phyloP scores from a whole-genome alignment of 2,113 vertebrate genomes.

The Bambusicola thoracicus region DNA sequence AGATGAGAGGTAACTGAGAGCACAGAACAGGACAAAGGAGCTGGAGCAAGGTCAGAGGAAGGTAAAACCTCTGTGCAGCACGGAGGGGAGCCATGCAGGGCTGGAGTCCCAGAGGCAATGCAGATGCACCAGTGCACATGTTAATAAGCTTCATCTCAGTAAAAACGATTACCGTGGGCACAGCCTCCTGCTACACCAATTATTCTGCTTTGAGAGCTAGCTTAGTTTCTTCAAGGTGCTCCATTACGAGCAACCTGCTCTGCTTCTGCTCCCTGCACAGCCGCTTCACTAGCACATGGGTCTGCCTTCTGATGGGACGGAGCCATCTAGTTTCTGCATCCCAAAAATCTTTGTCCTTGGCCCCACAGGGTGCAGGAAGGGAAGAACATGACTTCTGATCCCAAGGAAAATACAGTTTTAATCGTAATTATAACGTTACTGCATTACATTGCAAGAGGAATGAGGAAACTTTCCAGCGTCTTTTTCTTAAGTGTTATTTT shows the following conservation, averaged over 20 bases:
- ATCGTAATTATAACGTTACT: conserved; percentile 19
- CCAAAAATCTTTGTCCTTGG: not conserved
- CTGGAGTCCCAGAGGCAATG: conserved; percentile 69
- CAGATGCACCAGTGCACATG: conserved; percentile 73
- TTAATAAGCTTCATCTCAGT: conserved; percentile 70
- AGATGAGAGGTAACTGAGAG: conserved; percentile 49
- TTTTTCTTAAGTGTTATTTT: not conserved
- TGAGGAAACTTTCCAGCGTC: not conserved
- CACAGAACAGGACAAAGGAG: conserved; percentile 58
- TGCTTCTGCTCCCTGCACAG: not conserved
- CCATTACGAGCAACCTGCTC: not conserved
- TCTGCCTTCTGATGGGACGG: not conserved
- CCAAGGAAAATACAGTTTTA: conserved; percentile 32
- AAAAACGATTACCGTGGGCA: conserved; percentile 67
- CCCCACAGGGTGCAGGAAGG: not conserved
- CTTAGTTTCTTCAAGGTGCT: conserved; percentile 48
- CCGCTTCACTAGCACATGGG: not conserved
- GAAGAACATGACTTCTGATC: not conserved
- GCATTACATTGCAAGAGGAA: not conserved
- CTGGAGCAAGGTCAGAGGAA: conserved; percentile 67
- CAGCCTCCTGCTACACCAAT: conserved; percentile 58
- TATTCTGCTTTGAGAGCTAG: conserved; percentile 16
- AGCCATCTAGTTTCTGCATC: not conserved
- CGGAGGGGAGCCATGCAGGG: conserved; percentile 20
- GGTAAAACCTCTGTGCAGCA: conserved; percentile 56